Evolutionary conservation across 1,140 invertebrate genomes (phyloP).

Genomic region (Sinella curviseta): DNA sequence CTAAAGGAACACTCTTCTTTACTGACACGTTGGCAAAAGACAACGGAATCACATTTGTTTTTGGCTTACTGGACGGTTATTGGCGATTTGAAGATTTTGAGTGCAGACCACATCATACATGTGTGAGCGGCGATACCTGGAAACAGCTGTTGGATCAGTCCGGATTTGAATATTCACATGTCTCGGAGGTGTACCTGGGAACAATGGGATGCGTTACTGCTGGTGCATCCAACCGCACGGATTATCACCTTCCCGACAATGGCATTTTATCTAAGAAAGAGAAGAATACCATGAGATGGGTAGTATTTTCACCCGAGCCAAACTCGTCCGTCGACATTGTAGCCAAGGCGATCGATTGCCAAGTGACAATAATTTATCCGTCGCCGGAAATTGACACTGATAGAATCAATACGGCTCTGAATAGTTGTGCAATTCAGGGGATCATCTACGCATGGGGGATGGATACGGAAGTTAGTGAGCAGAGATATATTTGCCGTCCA

Average conservation of each 20-base stretch:
- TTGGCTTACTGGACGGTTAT: slow-evolving; percentile 19
- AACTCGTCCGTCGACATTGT: too few species aligned
- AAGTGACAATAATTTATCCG: too few species aligned
- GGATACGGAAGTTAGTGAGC: neutral
- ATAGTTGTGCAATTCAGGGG: too few species aligned
- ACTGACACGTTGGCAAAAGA: neutral
- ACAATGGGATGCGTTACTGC: neutral
- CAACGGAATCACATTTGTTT: neutral
- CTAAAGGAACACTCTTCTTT: neutral
- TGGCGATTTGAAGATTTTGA: slow-evolving; percentile 22
- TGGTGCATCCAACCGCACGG: too few species aligned
- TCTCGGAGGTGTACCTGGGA: neutral
- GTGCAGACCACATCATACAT: neutral
- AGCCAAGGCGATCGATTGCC: too few species aligned
- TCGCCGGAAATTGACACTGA: too few species aligned
- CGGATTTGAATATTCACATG: neutral
- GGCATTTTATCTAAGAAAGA: too few species aligned
- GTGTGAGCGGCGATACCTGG: neutral
- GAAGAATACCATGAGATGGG: too few species aligned
- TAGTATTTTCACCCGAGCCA: too few species aligned
- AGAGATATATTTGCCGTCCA: neutral
- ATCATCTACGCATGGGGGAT: neutral
- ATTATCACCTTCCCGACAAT: too few species aligned
- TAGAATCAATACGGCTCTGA: too few species aligned
- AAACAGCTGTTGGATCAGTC: neutral